phyloP scores from a whole-genome alignment of 2,113 vertebrate genomes.

The Xiphophorus couchianus region DNA sequence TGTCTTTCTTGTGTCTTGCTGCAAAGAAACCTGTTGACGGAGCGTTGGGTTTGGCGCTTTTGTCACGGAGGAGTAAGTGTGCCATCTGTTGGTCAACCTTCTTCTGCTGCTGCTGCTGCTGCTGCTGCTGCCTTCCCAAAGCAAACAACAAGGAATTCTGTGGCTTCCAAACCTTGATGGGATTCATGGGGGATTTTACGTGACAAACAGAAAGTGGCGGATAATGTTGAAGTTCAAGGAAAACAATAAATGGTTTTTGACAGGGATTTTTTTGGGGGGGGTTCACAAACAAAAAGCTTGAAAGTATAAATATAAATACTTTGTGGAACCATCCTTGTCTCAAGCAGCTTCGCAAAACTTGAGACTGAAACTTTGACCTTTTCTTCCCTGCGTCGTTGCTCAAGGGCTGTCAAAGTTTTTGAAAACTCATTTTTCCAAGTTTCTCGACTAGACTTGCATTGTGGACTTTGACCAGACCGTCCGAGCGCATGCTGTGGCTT shows the following conservation, averaged over 20 bases:
- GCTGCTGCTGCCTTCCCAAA: neutral
- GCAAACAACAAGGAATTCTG: neutral
- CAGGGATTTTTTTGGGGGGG: neutral
- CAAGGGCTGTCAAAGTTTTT: neutral
- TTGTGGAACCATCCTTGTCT: too few species aligned
- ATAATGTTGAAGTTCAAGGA: too few species aligned
- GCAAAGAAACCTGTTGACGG: constrained; percentile 71
- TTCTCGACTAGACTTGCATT: neutral
- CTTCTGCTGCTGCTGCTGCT: too few species aligned
- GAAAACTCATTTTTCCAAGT: neutral
- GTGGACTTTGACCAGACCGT: neutral
- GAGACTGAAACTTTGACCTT: neutral
- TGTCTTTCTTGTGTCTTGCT: constrained; percentile 43
- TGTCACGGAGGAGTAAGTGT: constrained; percentile 60
- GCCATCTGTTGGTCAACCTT: constrained; percentile 68
- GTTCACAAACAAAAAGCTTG: neutral
- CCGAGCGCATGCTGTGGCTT: neutral
- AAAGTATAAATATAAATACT: neutral
- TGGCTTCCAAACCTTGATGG: neutral
- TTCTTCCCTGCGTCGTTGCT: neutral
- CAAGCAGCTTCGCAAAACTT: neutral
- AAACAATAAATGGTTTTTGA: neutral
- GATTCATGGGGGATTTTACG: too few species aligned
- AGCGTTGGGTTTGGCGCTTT: constrained; percentile 21
- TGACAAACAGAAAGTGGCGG: too few species aligned